Percentiles rank a stretch among this genome's conserved stretches.
Evolutionary conservation across 2,797 vertebrate genomes (phyloP).

Genomic region (Botia kubotai): DNA sequence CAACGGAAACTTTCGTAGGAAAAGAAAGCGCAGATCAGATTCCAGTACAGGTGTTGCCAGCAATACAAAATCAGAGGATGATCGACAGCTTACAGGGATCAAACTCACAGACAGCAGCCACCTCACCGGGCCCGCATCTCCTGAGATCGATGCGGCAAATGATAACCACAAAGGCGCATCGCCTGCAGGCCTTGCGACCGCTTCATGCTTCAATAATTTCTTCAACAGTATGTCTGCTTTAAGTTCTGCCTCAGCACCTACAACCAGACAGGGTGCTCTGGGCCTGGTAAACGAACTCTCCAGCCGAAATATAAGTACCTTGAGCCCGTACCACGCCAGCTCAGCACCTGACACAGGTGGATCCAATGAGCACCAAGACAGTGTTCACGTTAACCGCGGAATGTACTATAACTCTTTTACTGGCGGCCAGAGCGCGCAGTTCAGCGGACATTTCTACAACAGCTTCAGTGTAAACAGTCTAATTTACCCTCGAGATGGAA

Average conservation of each 20-base stretch:
- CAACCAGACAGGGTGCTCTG: constrained; percentile 75
- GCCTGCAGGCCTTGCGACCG: constrained; percentile 75
- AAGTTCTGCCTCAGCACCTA: constrained; percentile 66
- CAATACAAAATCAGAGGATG: constrained; percentile 82
- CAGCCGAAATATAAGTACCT: constrained; percentile 87
- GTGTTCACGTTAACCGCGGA: constrained; percentile 79
- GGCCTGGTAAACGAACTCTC: constrained; percentile 85
- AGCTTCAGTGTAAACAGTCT: constrained; percentile 95
- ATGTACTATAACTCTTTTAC: constrained; percentile 90
- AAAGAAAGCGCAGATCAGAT: constrained; percentile 92
- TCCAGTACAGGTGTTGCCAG: constrained; percentile 65
- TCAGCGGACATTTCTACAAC: constrained; percentile 92
- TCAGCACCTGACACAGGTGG: constrained; percentile 68
- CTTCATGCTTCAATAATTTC: constrained; percentile 90
- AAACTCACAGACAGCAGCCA: constrained; percentile 78
- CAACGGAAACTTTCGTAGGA: constrained; percentile 96
- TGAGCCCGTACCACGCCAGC: constrained; percentile 81
- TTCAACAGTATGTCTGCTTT: constrained; percentile 90
- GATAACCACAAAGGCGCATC: constrained; percentile 83
- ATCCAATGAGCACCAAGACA: constrained; percentile 71
- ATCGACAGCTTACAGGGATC: constrained; percentile 63
- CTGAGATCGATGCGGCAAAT: constrained; percentile 80
- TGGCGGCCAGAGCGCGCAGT: constrained; percentile 83
- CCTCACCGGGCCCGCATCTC: constrained; percentile 78
- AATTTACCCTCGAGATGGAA: constrained; percentile 92